phyloP scores from a whole-genome alignment of 2,113 vertebrate species.

The Hydrolagus affinis region DNA sequence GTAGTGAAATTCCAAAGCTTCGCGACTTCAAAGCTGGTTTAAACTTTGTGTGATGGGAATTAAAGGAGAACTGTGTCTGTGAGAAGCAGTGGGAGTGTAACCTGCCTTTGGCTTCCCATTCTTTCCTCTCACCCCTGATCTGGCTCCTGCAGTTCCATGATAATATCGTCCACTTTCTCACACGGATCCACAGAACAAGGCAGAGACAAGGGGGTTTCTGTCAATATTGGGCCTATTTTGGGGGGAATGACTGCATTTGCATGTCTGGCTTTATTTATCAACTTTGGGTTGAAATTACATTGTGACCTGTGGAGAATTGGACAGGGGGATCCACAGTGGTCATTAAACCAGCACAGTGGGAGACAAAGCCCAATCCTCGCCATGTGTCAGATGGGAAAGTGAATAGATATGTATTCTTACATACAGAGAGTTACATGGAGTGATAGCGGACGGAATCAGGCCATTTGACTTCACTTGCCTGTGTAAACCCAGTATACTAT shows the following conservation, averaged over 20 bases:
- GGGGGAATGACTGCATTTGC: background rate
- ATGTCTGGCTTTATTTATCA: slow-evolving; percentile 27
- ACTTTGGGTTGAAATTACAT: slow-evolving; percentile 10
- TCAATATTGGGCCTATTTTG: slow-evolving; percentile 12
- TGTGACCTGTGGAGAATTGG: background rate
- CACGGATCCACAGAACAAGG: background rate
- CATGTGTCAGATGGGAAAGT: background rate
- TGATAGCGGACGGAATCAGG: too few relatives aligned
- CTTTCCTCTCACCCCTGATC: slow-evolving; percentile 13
- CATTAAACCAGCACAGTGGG: background rate
- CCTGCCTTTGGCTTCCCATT: slow-evolving; percentile 8
- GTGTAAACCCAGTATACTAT: too few relatives aligned
- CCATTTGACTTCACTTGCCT: too few relatives aligned
- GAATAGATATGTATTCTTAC: background rate
- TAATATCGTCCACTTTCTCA: slow-evolving; percentile 23
- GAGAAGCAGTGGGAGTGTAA: slow-evolving; percentile 17
- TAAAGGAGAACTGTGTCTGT: slow-evolving; percentile 22
- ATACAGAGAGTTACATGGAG: background rate
- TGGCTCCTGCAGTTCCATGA: slow-evolving; percentile 26
- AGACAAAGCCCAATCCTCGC: background rate
- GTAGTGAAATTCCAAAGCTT: slow-evolving; percentile 27
- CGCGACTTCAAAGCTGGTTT: slow-evolving; percentile 23
- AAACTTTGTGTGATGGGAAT: slow-evolving; percentile 18
- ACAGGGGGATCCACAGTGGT: background rate
- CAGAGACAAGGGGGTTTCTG: slow-evolving; percentile 24